These are phyloP conservation scores for Argentina silus DNA, from an alignment of 2,797 vertebrate species.

Conservation along the genomic window DNA sequence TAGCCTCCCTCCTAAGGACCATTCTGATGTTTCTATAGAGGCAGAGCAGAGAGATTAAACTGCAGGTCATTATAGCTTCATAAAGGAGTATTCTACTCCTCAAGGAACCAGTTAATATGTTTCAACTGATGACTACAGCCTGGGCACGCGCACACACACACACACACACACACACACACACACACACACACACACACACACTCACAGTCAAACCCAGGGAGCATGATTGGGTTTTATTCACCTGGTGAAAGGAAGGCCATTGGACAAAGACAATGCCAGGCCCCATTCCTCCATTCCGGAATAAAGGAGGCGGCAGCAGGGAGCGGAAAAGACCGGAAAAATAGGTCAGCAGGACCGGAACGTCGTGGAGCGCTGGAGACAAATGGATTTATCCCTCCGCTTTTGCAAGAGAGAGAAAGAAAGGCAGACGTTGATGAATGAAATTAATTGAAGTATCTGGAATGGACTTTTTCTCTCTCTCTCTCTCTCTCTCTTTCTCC, in stretches of 20 bases:
- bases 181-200: constrained; percentile 7
- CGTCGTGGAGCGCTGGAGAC: constrained; percentile 51
- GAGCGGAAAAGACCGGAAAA: constrained; percentile 59
- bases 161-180: constrained; percentile 1
- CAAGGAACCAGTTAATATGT: constrained; percentile 59
- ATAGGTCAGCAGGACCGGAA: constrained; percentile 72
- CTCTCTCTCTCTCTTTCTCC: not conserved
- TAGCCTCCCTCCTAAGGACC: constrained; percentile 63
- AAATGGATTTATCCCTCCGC: constrained; percentile 71
- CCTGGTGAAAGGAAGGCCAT: constrained; percentile 38
- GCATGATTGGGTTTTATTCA: constrained; percentile 58
- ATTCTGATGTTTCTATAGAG: constrained; percentile 62
- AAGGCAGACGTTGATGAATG: constrained; percentile 66
- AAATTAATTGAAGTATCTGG: constrained; percentile 58
- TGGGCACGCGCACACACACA: constrained; percentile 8
- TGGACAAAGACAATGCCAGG: constrained; percentile 47
- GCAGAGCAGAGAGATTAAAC: constrained; percentile 60
- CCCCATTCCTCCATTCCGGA: constrained; percentile 56
- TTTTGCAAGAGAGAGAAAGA: constrained; percentile 52
- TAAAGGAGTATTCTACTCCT: constrained; percentile 60
- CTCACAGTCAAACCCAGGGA: not conserved
- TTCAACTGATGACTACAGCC: constrained; percentile 47
- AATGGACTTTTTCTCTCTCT: not conserved
- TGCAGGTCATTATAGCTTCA: constrained; percentile 67
- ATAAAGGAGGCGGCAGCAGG: constrained; percentile 60